Percentiles rank a stretch among this genome's conserved stretches.
These are phyloP conservation scores for Pentamera pediparva DNA, from an alignment of 53 echinoderm and acorn worm genomes.

Conservation along the genomic window DNA sequence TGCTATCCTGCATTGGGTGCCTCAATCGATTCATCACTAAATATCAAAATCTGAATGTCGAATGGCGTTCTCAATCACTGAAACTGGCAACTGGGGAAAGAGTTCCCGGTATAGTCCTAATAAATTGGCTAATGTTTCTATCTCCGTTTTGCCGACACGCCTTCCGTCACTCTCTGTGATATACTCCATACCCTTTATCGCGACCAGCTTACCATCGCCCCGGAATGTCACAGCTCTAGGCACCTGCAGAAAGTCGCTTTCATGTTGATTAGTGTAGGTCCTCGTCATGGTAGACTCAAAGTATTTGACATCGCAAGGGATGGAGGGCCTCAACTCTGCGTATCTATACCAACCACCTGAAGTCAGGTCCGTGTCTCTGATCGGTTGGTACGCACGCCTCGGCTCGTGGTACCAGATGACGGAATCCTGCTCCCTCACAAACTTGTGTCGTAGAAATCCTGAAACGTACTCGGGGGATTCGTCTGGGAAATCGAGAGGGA, in stretches of 20 bases:
- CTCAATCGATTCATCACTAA: not conserved
- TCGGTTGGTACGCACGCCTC: not conserved
- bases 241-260: not conserved
- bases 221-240: slow-evolving; percentile 18
- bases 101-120: not conserved
- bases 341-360: slow-evolving; percentile 11
- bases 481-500: slow-evolving; percentile 22
- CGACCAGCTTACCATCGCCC: not conserved
- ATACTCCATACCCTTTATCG: slow-evolving; percentile 8
- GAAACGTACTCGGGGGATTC: slow-evolving; percentile 19
- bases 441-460: slow-evolving; percentile 21
- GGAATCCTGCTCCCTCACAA: slow-evolving; percentile 1
- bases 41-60: not conserved
- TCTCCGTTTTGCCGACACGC: not conserved
- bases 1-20: too few species aligned
- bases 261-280: not conserved
- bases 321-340: not conserved
- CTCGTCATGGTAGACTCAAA: slow-evolving; percentile 7
- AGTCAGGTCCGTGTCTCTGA: not conserved
- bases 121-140: not conserved
- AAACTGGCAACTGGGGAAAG: not conserved
- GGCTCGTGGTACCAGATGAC: slow-evolving; percentile 30
- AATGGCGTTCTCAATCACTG: not conserved
- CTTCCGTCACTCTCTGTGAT: slow-evolving; percentile 15
- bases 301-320: not conserved